Percentiles rank a stretch among this genome's conserved stretches.
Conservation (phyloP, 1,140 invertebrate genomes). For the Spodoptera frugiperda region DNA sequence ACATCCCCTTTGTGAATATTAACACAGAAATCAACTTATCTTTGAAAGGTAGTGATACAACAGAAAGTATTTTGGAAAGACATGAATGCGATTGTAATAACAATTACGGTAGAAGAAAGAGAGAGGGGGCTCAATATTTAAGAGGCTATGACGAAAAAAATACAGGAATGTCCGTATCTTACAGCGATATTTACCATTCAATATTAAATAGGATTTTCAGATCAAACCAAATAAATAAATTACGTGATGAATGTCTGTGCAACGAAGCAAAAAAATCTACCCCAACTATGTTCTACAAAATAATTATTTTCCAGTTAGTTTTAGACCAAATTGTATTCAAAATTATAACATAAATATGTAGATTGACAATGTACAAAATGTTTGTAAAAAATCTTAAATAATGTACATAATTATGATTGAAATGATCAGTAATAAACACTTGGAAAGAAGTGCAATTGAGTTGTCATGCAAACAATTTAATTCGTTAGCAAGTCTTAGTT, state of each 20-base stretch:
- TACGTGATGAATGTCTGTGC: slow-evolving; percentile 58
- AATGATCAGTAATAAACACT: background rate
- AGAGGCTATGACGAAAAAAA: slow-evolving; percentile 25
- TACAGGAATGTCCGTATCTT: slow-evolving; percentile 54
- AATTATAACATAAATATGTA: background rate
- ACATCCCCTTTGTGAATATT: background rate
- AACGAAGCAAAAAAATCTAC: slow-evolving; percentile 46
- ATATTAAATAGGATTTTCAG: slow-evolving; percentile 64
- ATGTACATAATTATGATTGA: background rate
- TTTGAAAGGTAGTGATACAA: background rate
- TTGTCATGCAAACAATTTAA: too few relatives aligned
- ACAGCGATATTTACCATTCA: slow-evolving; percentile 69
- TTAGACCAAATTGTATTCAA: too few relatives aligned
- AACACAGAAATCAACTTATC: background rate
- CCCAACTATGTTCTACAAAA: slow-evolving; percentile 12
- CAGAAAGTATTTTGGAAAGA: background rate
- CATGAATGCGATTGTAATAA: slow-evolving; percentile 52
- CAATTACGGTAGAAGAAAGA: slow-evolving; percentile 56
- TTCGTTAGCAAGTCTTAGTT: background rate
- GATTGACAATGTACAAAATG: background rate
- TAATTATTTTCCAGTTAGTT: slow-evolving; percentile 3
- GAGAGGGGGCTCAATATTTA: slow-evolving; percentile 30
- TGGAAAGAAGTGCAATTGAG: too few relatives aligned
- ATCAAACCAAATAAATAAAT: slow-evolving; percentile 50
- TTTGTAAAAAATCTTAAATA: background rate